These are phyloP conservation scores for Piscicola geometra DNA, from an alignment of 2,888 invertebrate species.

Conservation along the genomic window DNA sequence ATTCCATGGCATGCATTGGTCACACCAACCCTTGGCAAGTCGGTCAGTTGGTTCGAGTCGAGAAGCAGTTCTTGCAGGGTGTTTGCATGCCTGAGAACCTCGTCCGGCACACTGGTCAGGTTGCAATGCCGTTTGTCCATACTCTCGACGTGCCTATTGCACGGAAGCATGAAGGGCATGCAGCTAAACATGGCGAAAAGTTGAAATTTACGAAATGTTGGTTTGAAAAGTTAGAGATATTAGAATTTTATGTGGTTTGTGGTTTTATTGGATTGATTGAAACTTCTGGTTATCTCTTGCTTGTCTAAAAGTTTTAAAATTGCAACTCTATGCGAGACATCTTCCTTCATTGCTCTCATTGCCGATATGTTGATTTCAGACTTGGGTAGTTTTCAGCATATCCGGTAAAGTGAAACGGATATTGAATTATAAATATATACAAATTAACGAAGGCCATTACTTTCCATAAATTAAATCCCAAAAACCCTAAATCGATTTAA, in stretches of 20 bases:
- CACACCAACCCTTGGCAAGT: constrained; percentile 85
- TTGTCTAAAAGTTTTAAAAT: too few species aligned
- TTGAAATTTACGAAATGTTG: not conserved
- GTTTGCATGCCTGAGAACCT: constrained; percentile 91
- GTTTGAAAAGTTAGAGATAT: too few species aligned
- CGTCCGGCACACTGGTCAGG: constrained; percentile 91
- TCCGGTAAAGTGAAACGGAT: not conserved
- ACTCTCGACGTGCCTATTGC: constrained; percentile 97
- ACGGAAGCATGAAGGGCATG: constrained; percentile 59
- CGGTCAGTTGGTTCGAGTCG: constrained; percentile 96
- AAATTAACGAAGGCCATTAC: not conserved
- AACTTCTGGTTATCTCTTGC: too few species aligned
- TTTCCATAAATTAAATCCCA: constrained; percentile 13
- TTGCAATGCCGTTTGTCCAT: constrained; percentile 99
- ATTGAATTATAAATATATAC: not conserved
- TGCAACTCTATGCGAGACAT: too few species aligned
- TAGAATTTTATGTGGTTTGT: too few species aligned
- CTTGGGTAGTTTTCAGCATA: not conserved
- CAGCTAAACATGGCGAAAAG: constrained; percentile 57
- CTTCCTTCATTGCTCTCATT: too few species aligned
- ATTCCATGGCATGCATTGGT: too few species aligned
- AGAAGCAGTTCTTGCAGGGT: constrained; percentile 94
- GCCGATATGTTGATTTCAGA: too few species aligned
- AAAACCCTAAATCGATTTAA: not conserved
- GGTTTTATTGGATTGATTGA: too few species aligned